Percentiles rank a stretch among this genome's conserved stretches.
Evolutionary conservation across 2,113 vertebrate genomes (phyloP).

Genomic region (Guaruba guarouba): DNA sequence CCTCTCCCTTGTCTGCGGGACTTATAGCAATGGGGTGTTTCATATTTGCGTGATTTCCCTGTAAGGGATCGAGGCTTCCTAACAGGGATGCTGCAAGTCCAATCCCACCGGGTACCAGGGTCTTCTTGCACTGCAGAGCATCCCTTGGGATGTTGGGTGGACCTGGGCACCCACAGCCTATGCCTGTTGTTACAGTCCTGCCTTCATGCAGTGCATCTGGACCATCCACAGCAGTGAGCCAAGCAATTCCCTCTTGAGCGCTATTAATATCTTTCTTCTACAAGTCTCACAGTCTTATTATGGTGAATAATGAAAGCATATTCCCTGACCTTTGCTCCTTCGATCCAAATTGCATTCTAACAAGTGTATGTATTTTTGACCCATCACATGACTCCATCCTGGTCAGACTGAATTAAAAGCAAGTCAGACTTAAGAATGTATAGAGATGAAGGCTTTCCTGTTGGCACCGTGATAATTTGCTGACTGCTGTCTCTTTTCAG

Average conservation of each 20-base stretch:
- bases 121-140: neutral
- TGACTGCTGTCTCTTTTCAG: neutral
- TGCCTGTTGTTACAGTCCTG: neutral
- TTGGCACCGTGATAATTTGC: neutral
- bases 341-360: neutral
- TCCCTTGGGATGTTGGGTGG: neutral
- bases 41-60: neutral
- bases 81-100: neutral
- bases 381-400: neutral
- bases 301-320: constrained; percentile 24
- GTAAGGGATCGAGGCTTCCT: neutral
- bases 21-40: neutral
- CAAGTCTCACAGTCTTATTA: constrained; percentile 30
- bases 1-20: neutral
- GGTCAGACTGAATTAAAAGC: neutral
- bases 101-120: fast-evolving
- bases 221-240: neutral
- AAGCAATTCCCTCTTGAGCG: neutral
- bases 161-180: neutral
- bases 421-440: neutral
- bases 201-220: neutral
- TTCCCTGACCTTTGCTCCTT: constrained; percentile 3
- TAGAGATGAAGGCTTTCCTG: neutral
- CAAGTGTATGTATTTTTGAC: neutral
- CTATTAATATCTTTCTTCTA: constrained; percentile 35